Conservation (phyloP, 2,888 invertebrate genomes). For the Drosophila pegasa region DNA sequence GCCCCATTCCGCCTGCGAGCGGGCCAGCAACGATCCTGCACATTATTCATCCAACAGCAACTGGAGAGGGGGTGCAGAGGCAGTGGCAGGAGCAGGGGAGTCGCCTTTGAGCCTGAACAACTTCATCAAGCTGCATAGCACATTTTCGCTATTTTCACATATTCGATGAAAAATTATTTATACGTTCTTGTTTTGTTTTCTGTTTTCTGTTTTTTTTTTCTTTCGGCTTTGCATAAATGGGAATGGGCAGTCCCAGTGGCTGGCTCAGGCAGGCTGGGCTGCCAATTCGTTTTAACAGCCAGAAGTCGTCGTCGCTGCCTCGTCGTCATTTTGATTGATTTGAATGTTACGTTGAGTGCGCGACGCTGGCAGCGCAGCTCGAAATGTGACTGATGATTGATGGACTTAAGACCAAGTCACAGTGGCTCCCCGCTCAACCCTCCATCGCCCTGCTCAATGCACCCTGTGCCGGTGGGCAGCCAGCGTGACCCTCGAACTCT, state of each 20-base stretch:
- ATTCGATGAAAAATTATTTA: constrained; percentile 74
- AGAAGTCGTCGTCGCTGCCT: constrained; percentile 50
- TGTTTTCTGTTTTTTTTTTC: neutral
- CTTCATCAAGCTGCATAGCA: constrained; percentile 66
- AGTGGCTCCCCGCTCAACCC: constrained; percentile 13
- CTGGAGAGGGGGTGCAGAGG: neutral
- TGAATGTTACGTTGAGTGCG: constrained; percentile 82
- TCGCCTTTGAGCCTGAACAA: constrained; percentile 41
- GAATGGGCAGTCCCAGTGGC: constrained; percentile 26
- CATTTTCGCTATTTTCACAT: constrained; percentile 53
- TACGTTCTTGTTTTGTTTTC: constrained; percentile 30
- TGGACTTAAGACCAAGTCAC: constrained; percentile 65
- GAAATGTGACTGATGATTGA: constrained; percentile 77
- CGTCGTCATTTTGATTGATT: constrained; percentile 77
- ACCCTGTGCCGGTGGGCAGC: constrained; percentile 40
- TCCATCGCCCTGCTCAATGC: constrained; percentile 6
- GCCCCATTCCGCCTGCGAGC: constrained; percentile 2
- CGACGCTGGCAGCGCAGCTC: constrained; percentile 51
- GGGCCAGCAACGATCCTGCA: constrained; percentile 37
- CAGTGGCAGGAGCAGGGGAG: neutral
- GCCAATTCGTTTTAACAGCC: constrained; percentile 61
- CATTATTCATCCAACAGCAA: constrained; percentile 53
- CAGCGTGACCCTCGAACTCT: constrained; percentile 53
- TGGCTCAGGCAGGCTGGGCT: constrained; percentile 40
- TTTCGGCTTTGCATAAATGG: constrained; percentile 62